Conservation (phyloP, 2,113 vertebrate genomes). For the Pluvialis apricaria region DNA sequence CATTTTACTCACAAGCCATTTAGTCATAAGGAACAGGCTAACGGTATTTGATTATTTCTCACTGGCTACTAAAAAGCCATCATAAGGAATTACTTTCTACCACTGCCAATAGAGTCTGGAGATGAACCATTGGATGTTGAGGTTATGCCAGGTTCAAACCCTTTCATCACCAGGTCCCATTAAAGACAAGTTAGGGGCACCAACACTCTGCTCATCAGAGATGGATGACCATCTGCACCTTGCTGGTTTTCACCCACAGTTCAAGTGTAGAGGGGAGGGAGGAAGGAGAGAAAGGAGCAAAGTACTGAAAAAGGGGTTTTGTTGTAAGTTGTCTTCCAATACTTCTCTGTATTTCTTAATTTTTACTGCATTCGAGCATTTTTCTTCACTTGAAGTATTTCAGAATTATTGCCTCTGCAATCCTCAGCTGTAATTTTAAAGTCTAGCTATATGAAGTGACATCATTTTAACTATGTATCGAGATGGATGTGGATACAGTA, state of each 20-base stretch:
- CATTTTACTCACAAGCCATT: background rate
- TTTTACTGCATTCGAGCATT: background rate
- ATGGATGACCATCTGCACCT: background rate
- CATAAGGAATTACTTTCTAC: background rate
- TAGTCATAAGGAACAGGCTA: background rate
- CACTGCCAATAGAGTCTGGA: background rate
- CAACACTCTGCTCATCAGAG: background rate
- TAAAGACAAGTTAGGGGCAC: background rate
- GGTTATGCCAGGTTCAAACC: background rate
- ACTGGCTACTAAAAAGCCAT: background rate
- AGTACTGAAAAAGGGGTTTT: accelerated
- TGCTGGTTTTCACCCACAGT: background rate
- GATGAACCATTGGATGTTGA: background rate
- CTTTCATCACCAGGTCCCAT: background rate
- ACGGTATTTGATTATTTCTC: background rate
- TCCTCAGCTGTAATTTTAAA: background rate
- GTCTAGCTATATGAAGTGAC: background rate
- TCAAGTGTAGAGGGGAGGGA: background rate
- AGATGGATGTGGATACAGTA: background rate
- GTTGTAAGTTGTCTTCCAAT: background rate
- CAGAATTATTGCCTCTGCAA: background rate
- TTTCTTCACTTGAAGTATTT: background rate
- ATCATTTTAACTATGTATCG: background rate
- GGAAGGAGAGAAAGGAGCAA: background rate
- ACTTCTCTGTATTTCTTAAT: background rate